phyloP scores from a whole-genome alignment of 1,140 invertebrate genomes.

The silkworm (Bombyx mori) region ASM3026992v2 NC_085128.1:5890001-5890500 shows the following conservation, averaged over 20 bases:
- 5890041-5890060: too few species aligned
- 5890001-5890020: too few species aligned
- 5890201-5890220: conserved; percentile 11
- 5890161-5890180: conserved; percentile 8
- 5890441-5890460: too few species aligned
- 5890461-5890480: too few species aligned
- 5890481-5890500: too few species aligned
- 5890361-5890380: background rate
- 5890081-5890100: background rate
- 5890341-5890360: conserved; percentile 6
- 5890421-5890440: too few species aligned
- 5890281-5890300: conserved; percentile 12
- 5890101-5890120: conserved; percentile 14
- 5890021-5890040: too few species aligned
- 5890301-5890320: conserved; percentile 7
- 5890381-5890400: too few species aligned
- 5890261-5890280: conserved; percentile 27
- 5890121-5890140: conserved; percentile 8
- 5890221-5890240: conserved; percentile 21
- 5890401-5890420: too few species aligned
- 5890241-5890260: conserved; percentile 28
- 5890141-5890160: conserved; percentile 8
- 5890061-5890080: too few species aligned
- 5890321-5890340: conserved; percentile 8
- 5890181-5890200: conserved; percentile 5